Base-by-base conservation (phyloP, 1,140 invertebrate species). In the Zaprionus taronus region DNA sequence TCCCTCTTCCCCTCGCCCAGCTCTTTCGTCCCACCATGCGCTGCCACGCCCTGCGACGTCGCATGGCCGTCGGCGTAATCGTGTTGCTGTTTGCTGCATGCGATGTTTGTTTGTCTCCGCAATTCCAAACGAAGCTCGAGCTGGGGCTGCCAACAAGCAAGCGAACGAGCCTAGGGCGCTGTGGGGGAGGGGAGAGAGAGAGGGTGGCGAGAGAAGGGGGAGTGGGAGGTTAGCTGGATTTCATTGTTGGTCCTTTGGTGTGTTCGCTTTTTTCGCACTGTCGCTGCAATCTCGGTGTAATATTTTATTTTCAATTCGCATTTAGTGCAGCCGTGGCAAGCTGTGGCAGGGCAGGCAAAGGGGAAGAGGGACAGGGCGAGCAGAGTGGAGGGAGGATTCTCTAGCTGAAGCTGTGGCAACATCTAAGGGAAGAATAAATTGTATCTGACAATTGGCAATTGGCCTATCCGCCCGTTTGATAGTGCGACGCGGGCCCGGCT, bases 221-320 rank as follows among this genome's bases (percentile, higher is more conserved):
- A 28, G 14, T 12, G 20, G 26, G 7, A 53, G 38, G 38, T 22
- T 51, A 24, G 34, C 20, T 44, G 64, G 51, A 74, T 78, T 69
- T 70, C 76, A 73, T 79, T 79, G 77, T 76, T 65, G 63, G 38
- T 69, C 51, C 73, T 74, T 65, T 67, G 38, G 55, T 67, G 36
- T 51, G 57, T n/a, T 57, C 36, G 28, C 57, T 80, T 77, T 74
- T 79, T 49, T 84, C 72, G 62, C 70, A 62, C 76, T 66, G 70
- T 63, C 73, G 71, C 77, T 82, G 86, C 85, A 90, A 90, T 90
- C 85, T 90, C 86, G 67, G 81, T 77, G 85, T 90, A 90, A 90
- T 90, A 90, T 90, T 90, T 90, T 90, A 90, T 90, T 90, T 90
- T 90, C 85, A 91, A 91, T 90, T 90, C 85, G 86, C 85, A 90